These are phyloP conservation scores for Mus minutoides DNA, from an alignment of 2,797 vertebrate species.

Conservation along the genomic window DNA sequence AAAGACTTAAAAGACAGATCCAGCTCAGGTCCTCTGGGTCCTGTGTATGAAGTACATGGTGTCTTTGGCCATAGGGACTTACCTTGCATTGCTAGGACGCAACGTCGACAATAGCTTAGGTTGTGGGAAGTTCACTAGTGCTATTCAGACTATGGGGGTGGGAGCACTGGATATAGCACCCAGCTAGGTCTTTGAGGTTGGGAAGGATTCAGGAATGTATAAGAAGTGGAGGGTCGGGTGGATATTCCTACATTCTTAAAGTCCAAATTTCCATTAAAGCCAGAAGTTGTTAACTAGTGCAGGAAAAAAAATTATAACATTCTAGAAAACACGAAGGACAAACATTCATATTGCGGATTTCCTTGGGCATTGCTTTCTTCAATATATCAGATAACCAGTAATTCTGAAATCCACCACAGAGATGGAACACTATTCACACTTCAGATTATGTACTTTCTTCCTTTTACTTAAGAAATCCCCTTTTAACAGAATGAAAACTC, in stretches of 20 bases:
- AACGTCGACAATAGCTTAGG: background rate
- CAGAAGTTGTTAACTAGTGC: background rate
- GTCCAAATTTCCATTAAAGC: background rate
- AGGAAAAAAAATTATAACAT: background rate
- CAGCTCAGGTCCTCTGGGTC: background rate
- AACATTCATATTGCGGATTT: no score
- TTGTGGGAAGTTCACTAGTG: background rate
- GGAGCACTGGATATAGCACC: background rate
- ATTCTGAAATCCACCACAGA: background rate
- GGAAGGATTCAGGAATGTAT: background rate
- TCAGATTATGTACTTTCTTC: background rate
- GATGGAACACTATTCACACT: fast-evolving
- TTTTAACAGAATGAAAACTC: background rate
- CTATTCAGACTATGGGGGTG: background rate
- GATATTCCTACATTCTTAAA: background rate
- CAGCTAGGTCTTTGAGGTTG: background rate
- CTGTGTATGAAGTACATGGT: background rate
- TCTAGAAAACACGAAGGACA: background rate
- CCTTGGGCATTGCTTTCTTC: background rate
- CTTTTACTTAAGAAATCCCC: background rate
- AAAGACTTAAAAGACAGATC: background rate
- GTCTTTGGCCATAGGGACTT: background rate
- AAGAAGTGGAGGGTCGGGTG: background rate
- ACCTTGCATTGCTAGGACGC: background rate
- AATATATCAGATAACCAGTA: background rate